phyloP scores from a whole-genome alignment of 1,140 invertebrate species.

The Brachionus calyciflorus region DNA sequence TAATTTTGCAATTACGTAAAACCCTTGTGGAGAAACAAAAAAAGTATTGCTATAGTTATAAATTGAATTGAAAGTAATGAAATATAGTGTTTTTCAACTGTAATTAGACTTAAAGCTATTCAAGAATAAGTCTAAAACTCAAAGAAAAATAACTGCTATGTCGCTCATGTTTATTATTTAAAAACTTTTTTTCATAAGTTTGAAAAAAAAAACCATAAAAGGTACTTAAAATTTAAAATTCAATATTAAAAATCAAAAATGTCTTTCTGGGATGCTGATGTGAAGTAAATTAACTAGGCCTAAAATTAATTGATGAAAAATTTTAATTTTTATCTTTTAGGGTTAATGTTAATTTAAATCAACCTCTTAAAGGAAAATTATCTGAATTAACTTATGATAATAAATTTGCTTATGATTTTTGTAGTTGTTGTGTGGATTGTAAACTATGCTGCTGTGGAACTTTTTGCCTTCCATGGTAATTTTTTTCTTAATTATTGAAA shows the following conservation, averaged over 20 bases:
- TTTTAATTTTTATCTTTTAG: neutral
- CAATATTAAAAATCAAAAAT: too few relatives aligned
- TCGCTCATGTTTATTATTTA: too few relatives aligned
- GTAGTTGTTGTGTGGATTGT: constrained; percentile 24
- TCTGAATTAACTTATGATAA: constrained; percentile 38
- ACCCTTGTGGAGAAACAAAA: neutral
- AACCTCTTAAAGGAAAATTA: neutral
- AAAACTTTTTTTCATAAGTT: too few relatives aligned
- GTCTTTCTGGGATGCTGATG: too few relatives aligned
- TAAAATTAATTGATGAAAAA: too few relatives aligned
- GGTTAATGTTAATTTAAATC: neutral
- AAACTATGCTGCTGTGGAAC: constrained; percentile 32
- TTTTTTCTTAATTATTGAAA: neutral
- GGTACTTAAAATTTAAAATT: too few relatives aligned
- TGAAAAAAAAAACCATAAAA: too few relatives aligned
- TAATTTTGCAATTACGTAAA: too few relatives aligned
- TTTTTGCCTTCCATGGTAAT: constrained; percentile 38
- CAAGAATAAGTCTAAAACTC: neutral
- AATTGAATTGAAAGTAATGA: too few relatives aligned
- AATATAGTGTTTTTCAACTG: too few relatives aligned
- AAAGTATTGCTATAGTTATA: neutral
- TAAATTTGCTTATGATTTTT: constrained; percentile 28
- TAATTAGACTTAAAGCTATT: neutral
- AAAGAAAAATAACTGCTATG: too few relatives aligned
- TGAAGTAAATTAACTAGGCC: too few relatives aligned